phyloP scores from a whole-genome alignment of 2,888 invertebrate species.

The Elegia similella region DNA sequence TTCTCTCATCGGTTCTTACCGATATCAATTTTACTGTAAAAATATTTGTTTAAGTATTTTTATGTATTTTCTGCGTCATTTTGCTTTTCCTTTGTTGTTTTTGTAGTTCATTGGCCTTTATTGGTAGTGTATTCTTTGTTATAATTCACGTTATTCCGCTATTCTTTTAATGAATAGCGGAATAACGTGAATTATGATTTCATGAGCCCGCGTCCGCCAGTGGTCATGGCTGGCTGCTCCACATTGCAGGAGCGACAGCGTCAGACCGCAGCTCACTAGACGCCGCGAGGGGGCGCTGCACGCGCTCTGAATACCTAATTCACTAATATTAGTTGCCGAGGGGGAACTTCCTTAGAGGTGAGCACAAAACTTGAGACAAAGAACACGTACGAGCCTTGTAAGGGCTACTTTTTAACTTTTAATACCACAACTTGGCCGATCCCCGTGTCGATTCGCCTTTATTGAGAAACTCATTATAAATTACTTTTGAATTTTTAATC shows the following conservation, averaged over 20 bases:
- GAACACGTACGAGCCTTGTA: constrained; percentile 68
- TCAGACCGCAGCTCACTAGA: constrained; percentile 40
- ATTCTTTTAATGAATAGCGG: too few species aligned
- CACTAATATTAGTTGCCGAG: constrained; percentile 76
- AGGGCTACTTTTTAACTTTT: constrained; percentile 70
- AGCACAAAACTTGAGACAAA: constrained; percentile 74
- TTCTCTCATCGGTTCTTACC: too few species aligned
- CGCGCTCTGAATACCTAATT: constrained; percentile 80
- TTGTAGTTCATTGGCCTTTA: too few species aligned
- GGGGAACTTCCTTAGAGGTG: constrained; percentile 73
- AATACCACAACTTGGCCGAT: constrained; percentile 49
- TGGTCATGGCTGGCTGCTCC: constrained; percentile 13
- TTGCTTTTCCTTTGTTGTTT: too few species aligned
- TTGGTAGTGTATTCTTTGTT: too few species aligned
- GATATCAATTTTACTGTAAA: too few species aligned
- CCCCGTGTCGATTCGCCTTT: constrained; percentile 25
- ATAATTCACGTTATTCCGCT: too few species aligned
- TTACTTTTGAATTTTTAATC: constrained; percentile 30
- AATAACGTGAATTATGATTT: neutral
- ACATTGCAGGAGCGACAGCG: constrained; percentile 23
- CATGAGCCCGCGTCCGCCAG: neutral
- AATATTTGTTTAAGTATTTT: too few species aligned
- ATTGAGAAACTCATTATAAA: constrained; percentile 23
- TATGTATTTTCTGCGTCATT: too few species aligned
- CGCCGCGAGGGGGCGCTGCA: constrained; percentile 55